These are phyloP conservation scores for Euura lappo DNA, from an alignment of 1,140 invertebrate genomes.

Conservation along the genomic window DNA sequence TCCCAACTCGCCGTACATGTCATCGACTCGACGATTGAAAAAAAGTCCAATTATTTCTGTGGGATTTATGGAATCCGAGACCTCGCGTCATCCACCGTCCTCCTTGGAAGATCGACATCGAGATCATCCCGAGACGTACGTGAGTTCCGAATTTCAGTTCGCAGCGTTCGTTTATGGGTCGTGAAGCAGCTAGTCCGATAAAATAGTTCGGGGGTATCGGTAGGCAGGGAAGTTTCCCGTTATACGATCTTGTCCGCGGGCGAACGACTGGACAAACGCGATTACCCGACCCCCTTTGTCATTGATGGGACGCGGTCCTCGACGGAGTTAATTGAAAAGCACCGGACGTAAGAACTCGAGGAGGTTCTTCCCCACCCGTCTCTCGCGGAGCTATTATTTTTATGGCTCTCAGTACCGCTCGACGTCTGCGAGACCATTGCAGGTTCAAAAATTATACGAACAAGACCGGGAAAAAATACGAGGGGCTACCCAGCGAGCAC, in stretches of 20 bases:
- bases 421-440: too few relatives aligned
- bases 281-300: slow-evolving; percentile 4
- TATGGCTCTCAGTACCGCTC: not conserved
- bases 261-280: slow-evolving; percentile 3
- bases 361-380: not conserved
- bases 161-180: not conserved
- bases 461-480: too few relatives aligned
- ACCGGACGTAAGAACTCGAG: slow-evolving; percentile 6
- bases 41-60: not conserved
- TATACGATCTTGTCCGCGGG: slow-evolving; percentile 15
- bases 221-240: not conserved
- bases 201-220: slow-evolving; percentile 14
- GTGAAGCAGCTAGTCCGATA: not conserved
- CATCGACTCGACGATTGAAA: too few relatives aligned
- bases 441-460: too few relatives aligned
- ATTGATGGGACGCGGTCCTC: not conserved
- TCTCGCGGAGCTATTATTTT: not conserved
- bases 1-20: too few relatives aligned
- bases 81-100: too few relatives aligned
- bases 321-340: slow-evolving; percentile 3
- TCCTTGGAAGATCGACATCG: too few relatives aligned
- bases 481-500: too few relatives aligned
- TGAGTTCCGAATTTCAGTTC: too few relatives aligned
- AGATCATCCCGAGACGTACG: too few relatives aligned
- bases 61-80: slow-evolving; percentile 12